phyloP scores from a whole-genome alignment of 2,113 vertebrate genomes.

The Xenopus tropicalis region DNA sequence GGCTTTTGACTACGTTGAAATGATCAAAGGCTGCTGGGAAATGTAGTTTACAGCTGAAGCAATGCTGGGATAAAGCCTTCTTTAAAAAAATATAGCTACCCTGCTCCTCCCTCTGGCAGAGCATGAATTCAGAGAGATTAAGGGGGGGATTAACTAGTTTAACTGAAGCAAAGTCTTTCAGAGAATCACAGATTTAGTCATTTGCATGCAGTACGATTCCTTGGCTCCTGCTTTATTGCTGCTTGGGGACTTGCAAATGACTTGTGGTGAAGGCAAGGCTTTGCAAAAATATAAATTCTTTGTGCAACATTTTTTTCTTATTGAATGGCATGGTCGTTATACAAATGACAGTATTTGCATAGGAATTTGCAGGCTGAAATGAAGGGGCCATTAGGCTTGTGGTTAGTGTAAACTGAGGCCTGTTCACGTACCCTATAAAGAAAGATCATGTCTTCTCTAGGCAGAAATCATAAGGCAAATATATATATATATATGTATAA shows the following conservation, averaged over 20 bases:
- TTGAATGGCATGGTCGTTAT: slow-evolving; percentile 14
- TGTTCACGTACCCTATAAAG: neutral
- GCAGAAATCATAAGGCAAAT: no score
- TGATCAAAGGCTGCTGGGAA: no score
- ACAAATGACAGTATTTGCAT: slow-evolving; percentile 32
- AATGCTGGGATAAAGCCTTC: no score
- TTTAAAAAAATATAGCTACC: no score
- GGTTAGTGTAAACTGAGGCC: neutral
- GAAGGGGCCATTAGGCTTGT: neutral
- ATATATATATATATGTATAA: no score
- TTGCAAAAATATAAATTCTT: slow-evolving; percentile 9
- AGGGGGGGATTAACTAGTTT: neutral
- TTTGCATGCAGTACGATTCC: neutral
- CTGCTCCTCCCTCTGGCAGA: no score
- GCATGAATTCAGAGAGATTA: neutral
- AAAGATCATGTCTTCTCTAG: neutral
- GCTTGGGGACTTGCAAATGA: neutral
- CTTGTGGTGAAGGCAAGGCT: neutral
- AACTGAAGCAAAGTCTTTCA: neutral
- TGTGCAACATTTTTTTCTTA: slow-evolving; percentile 23
- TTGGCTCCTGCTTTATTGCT: neutral
- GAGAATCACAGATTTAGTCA: neutral
- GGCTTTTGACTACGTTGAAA: no score
- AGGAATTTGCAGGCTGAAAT: neutral
- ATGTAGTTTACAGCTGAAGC: no score